phyloP scores from a whole-genome alignment of 2,113 vertebrate species.

The Axis porcinus region DNA sequence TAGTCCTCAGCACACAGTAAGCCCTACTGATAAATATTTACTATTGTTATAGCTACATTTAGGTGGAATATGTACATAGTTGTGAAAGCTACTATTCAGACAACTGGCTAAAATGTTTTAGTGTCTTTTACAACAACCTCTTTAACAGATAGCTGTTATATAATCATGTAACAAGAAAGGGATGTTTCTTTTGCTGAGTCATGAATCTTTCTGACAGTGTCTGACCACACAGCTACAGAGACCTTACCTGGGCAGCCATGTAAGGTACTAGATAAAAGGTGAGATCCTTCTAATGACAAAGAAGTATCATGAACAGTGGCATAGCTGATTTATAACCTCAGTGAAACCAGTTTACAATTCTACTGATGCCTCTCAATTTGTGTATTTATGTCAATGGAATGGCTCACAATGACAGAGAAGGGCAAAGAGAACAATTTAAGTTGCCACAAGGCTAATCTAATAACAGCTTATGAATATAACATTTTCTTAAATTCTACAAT shows the following conservation, averaged over 20 bases:
- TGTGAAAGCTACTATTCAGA: not conserved
- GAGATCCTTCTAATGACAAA: conserved; percentile 66
- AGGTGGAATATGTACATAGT: not conserved
- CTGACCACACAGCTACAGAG: not conserved
- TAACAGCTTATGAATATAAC: not conserved
- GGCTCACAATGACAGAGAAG: conserved; percentile 41
- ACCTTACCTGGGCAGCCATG: conserved; percentile 24
- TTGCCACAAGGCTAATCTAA: not conserved
- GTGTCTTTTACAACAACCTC: not conserved
- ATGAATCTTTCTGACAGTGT: conserved; percentile 54
- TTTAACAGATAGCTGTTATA: not conserved
- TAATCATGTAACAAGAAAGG: not conserved
- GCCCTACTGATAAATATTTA: not conserved
- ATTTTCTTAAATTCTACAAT: not conserved
- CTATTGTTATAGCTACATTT: not conserved
- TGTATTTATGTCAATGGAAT: conserved; percentile 58
- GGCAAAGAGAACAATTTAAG: not conserved
- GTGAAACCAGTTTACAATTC: conserved; percentile 69
- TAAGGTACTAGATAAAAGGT: conserved; percentile 48
- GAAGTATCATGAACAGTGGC: conserved; percentile 61
- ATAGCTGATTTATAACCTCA: not conserved
- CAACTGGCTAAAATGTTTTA: not conserved
- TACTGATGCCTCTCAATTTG: conserved; percentile 66
- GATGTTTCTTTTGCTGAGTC: conserved; percentile 52
- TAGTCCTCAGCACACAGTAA: not conserved